These are phyloP conservation scores for Sander vitreus DNA, from an alignment of 2,113 vertebrate species.

Conservation along the genomic window DNA sequence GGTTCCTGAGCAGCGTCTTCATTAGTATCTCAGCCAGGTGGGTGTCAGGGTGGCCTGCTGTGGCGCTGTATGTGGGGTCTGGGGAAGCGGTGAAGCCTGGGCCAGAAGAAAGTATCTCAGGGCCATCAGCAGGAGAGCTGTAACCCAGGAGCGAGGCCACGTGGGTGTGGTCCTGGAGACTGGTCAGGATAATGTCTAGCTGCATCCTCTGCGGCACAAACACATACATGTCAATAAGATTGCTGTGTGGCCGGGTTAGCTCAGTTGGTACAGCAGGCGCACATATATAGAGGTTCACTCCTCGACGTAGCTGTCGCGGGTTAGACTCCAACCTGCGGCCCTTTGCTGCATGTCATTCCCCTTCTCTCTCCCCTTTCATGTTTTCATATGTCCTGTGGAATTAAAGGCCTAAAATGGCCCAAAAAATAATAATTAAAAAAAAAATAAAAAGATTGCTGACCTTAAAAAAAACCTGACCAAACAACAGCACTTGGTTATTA, in stretches of 20 bases:
- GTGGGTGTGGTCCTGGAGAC: conserved; percentile 97
- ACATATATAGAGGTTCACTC: no score
- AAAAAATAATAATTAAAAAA: no score
- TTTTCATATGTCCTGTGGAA: no score
- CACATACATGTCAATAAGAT: background rate
- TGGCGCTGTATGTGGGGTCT: conserved; percentile 69
- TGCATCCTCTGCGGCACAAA: conserved; percentile 91
- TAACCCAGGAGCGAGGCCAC: conserved; percentile 97
- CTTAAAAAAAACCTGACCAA: background rate
- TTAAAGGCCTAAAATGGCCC: no score
- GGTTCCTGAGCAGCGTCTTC: conserved; percentile 97
- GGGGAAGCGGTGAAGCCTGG: conserved; percentile 81
- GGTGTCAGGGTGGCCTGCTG: conserved; percentile 89
- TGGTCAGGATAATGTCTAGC: conserved; percentile 97
- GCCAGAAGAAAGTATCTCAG: conserved; percentile 84
- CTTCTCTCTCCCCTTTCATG: no score
- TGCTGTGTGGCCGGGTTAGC: background rate
- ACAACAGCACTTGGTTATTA: background rate
- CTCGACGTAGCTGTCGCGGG: no score
- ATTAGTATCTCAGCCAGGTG: conserved; percentile 98
- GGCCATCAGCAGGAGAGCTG: conserved; percentile 90
- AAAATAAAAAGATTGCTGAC: background rate
- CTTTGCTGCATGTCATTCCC: no score
- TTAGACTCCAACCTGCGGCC: no score
- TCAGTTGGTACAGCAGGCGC: no score